A percentile compares a stretch with the other conserved stretches of the same genome.
Evolutionary conservation across 2,113 vertebrate genomes (phyloP).

Genomic region (Alethe diademata): DNA sequence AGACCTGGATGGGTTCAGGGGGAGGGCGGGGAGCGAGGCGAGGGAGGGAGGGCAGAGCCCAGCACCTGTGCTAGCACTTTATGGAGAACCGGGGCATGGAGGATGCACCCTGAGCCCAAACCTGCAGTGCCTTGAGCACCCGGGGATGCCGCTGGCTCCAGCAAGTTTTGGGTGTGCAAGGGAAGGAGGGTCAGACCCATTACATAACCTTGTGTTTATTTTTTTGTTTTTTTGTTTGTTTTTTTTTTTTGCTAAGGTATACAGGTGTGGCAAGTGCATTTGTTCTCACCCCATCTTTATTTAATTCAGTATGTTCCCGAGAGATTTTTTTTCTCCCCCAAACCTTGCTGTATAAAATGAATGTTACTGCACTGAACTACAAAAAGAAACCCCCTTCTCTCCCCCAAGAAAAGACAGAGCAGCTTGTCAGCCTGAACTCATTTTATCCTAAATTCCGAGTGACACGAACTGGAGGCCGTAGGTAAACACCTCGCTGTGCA

Average conservation of each 20-base stretch:
- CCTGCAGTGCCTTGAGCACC: conserved; percentile 54
- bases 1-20: neutral
- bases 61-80: conserved; percentile 84
- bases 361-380: conserved; percentile 71
- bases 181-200: neutral
- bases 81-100: conserved; percentile 76
- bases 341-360: conserved; percentile 59
- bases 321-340: neutral
- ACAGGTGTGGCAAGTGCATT: conserved; percentile 35
- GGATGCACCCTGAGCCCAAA: conserved; percentile 42
- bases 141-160: neutral
- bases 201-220: neutral
- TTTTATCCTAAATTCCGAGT: neutral
- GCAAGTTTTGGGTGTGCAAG: conserved; percentile 4
- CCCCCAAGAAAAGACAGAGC: neutral
- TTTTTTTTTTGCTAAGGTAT: neutral
- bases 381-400: neutral
- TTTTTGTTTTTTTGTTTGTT: neutral
- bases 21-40: neutral
- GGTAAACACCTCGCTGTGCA: neutral
- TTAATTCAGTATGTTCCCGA: conserved; percentile 46
- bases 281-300: conserved; percentile 27
- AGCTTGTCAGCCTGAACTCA: conserved; percentile 8
- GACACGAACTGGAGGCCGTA: neutral
- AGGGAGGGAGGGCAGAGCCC: conserved; percentile 9